phyloP scores from a whole-genome alignment of 2,888 invertebrate genomes.

The Dioctria rufipes region DNA sequence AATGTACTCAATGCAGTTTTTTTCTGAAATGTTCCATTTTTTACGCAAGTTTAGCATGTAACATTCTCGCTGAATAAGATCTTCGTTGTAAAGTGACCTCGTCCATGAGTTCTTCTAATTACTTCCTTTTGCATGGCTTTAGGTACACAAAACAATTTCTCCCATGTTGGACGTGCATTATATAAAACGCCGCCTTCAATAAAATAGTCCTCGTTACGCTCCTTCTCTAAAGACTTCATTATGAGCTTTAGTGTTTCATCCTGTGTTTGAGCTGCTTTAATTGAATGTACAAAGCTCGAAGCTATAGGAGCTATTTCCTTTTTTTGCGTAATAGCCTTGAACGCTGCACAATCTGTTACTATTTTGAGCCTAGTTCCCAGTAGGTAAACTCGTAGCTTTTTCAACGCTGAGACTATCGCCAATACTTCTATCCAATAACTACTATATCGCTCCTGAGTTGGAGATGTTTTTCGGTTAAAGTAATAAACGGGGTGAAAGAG shows the following conservation, averaged over 20 bases:
- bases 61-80: background rate
- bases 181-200: conserved; percentile 37
- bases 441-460: conserved; percentile 62
- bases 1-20: background rate
- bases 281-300: conserved; percentile 20
- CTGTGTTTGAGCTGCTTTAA: conserved; percentile 46
- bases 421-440: conserved; percentile 62
- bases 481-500: conserved; percentile 52
- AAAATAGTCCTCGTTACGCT: conserved; percentile 50
- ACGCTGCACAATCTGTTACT: conserved; percentile 64
- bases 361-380: conserved; percentile 63
- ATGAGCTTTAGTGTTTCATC: conserved; percentile 42
- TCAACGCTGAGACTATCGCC: conserved; percentile 56
- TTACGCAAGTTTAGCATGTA: background rate
- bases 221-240: conserved; percentile 32
- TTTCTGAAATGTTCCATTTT: background rate
- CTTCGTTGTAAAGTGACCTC: background rate
- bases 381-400: conserved; percentile 63
- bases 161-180: conserved; percentile 2
- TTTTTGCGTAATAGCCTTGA: conserved; percentile 64
- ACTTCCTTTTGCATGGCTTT: background rate
- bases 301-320: conserved; percentile 59
- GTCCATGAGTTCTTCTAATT: background rate
- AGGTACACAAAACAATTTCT: background rate
- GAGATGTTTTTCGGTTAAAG: conserved; percentile 53